Conservation (phyloP, 1,140 invertebrate genomes). For the Drosophila ercepeae region DNA sequence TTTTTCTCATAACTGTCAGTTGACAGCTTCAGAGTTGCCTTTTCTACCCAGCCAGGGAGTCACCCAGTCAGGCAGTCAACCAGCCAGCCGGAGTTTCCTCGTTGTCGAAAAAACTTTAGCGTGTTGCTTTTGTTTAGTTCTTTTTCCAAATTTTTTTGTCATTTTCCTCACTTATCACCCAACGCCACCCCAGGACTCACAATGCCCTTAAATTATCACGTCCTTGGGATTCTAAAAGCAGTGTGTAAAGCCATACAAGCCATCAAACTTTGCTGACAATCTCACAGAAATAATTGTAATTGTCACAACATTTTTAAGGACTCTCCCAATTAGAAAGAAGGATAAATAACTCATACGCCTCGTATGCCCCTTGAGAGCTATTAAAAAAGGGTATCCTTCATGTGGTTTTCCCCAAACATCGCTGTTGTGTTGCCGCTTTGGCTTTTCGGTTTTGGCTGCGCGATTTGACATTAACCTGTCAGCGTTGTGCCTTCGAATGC, state of each 20-base stretch:
- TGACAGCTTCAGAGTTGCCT: conserved; percentile 73
- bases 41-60: neutral
- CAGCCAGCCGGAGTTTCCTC: conserved; percentile 41
- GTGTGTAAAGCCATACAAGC: no score
- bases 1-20: conserved; percentile 82
- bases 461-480: conserved; percentile 79
- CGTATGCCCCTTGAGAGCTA: neutral
- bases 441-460: conserved; percentile 62
- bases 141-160: neutral
- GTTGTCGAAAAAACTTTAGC: conserved; percentile 40
- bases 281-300: no score
- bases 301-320: no score
- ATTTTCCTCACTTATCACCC: conserved; percentile 17
- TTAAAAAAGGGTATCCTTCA: neutral
- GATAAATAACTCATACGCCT: neutral
- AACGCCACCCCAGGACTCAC: neutral
- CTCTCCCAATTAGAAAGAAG: no score
- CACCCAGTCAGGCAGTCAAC: neutral
- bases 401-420: neutral
- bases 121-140: conserved; percentile 28
- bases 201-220: neutral
- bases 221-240: neutral
- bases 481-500: conserved; percentile 41
- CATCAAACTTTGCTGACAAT: no score
- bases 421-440: conserved; percentile 13